phyloP scores from a whole-genome alignment of 2,888 invertebrate species.

The Ecliptopera silaceata region DNA sequence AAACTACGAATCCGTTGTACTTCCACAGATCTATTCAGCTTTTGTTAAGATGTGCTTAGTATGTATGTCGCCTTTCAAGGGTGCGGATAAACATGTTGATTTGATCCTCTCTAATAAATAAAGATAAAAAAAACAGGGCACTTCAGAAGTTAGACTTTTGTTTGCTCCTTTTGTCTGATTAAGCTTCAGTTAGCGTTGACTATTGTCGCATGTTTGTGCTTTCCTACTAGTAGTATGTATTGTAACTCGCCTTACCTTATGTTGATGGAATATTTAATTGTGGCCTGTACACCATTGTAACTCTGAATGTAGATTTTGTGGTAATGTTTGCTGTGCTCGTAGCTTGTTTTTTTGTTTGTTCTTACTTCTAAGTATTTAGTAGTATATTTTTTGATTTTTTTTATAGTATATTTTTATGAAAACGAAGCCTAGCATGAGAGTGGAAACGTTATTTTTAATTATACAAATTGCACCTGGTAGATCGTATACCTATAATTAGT shows the following conservation, averaged over 20 bases:
- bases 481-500: constrained; percentile 1
- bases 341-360: background rate
- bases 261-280: background rate
- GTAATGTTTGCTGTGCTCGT: background rate
- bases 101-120: no score
- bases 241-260: background rate
- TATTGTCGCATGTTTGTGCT: background rate
- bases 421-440: background rate
- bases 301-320: background rate
- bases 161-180: background rate
- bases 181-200: background rate
- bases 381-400: no score
- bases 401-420: background rate
- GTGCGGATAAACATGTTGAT: no score
- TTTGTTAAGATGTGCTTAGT: no score
- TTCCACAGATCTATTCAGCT: no score
- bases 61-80: no score
- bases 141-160: background rate
- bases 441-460: background rate
- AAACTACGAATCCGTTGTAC: no score
- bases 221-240: no score
- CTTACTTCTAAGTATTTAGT: background rate
- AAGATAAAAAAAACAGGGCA: no score
- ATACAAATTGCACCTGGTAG: background rate
- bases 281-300: background rate